Evolutionary conservation across 2,797 vertebrate genomes (phyloP).

Genomic region (Sitta carolinensis): DNA sequence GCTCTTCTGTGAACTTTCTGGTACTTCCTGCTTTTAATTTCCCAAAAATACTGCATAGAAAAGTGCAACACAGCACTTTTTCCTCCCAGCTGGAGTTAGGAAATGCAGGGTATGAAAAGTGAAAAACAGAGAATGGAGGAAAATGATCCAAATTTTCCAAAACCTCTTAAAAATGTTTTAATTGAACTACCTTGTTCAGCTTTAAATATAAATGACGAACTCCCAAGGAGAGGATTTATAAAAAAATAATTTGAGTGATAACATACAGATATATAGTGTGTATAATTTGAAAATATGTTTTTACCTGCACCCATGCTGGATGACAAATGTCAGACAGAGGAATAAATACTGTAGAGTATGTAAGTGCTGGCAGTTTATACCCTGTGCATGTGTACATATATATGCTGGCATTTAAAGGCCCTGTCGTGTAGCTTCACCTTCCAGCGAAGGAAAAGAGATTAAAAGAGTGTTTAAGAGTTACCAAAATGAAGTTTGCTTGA

Average conservation of each 20-base stretch:
- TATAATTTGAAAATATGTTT: not conserved
- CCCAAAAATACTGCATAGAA: not conserved
- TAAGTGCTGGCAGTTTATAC: not conserved
- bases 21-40: conserved; percentile 44
- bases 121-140: conserved; percentile 1
- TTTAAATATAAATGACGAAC: not conserved
- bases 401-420: not conserved
- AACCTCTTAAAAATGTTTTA: not conserved
- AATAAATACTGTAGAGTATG: not conserved
- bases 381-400: not conserved
- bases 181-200: not conserved
- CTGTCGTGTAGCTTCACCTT: not conserved
- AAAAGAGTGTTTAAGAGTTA: not conserved
- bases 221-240: not conserved
- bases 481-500: conserved; percentile 37
- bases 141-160: not conserved
- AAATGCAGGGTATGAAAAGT: not conserved
- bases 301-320: not conserved
- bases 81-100: conserved; percentile 26
- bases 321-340: not conserved
- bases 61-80: conserved; percentile 41
- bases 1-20: conserved; percentile 23
- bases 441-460: not conserved
- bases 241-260: not conserved
- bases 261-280: not conserved